Evolutionary conservation across 2,888 invertebrate genomes (phyloP).

Genomic region (Standfussiana lucernea): DNA sequence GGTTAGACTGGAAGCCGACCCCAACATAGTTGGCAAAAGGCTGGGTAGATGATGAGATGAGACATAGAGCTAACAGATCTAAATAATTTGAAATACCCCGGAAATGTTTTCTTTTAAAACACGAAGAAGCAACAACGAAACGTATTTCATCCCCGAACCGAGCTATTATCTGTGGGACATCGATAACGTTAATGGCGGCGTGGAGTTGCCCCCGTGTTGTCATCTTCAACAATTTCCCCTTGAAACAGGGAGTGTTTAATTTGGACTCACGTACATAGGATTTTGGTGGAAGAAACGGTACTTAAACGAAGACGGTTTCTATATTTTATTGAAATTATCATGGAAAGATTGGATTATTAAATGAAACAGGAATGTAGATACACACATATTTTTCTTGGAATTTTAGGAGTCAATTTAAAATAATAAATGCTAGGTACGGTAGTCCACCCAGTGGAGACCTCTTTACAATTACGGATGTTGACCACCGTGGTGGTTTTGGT

Average conservation of each 20-base stretch:
- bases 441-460: no score
- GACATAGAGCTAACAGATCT: neutral
- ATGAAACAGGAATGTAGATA: no score
- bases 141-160: constrained; percentile 57
- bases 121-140: constrained; percentile 57
- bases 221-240: constrained; percentile 9
- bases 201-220: constrained; percentile 50
- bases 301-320: neutral
- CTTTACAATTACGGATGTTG: no score
- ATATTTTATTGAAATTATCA: neutral
- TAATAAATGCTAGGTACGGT: neutral
- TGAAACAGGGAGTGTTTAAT: neutral
- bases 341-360: neutral
- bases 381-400: no score
- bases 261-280: neutral
- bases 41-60: neutral
- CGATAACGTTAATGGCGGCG: constrained; percentile 68
- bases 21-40: neutral
- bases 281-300: neutral
- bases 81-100: neutral
- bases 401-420: neutral
- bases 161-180: constrained; percentile 70
- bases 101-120: neutral
- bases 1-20: no score
- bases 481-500: no score